Percentiles rank a stretch among this genome's conserved stretches.
These are phyloP conservation scores for Melanogrammus aeglefinus DNA, from an alignment of 2,797 vertebrate genomes.

Conservation along the genomic window DNA sequence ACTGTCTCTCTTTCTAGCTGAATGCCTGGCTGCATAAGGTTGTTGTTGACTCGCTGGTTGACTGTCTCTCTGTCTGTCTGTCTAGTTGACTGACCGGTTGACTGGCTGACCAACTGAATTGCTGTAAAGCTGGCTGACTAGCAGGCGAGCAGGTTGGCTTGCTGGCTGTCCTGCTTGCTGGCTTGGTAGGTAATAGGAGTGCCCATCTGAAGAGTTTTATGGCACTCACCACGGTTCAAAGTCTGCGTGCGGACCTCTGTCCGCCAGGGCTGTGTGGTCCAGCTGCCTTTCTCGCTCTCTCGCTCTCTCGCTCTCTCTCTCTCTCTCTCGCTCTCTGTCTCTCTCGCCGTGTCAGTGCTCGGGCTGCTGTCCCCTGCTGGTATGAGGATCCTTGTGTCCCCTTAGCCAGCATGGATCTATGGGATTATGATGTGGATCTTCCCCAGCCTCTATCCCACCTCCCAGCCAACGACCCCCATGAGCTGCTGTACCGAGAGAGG, in stretches of 20 bases:
- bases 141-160: constrained; percentile 6
- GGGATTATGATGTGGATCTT: constrained; percentile 46
- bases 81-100: neutral
- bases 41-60: neutral
- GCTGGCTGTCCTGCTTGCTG: constrained; percentile 29
- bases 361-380: constrained; percentile 39
- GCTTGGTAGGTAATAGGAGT: constrained; percentile 63
- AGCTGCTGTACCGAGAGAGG: constrained; percentile 48
- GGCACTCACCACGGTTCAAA: constrained; percentile 68
- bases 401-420: constrained; percentile 60
- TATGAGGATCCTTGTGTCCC: constrained; percentile 51
- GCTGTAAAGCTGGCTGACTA: neutral
- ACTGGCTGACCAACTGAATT: constrained; percentile 22
- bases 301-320: constrained; percentile 39
- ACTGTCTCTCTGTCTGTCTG: constrained; percentile 28
- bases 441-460: constrained; percentile 40
- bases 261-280: constrained; percentile 44
- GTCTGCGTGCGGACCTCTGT: constrained; percentile 69
- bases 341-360: constrained; percentile 41
- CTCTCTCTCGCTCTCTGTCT: constrained; percentile 39
- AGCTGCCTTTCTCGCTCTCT: constrained; percentile 49
- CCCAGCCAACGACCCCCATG: constrained; percentile 34
- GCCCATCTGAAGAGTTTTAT: constrained; percentile 77
- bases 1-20: constrained; percentile 30
- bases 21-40: neutral